Evolutionary conservation across 1,140 invertebrate genomes (phyloP), one percentile per base, ranked within the genome.

Genomic region (Bombus ignitus): DNA sequence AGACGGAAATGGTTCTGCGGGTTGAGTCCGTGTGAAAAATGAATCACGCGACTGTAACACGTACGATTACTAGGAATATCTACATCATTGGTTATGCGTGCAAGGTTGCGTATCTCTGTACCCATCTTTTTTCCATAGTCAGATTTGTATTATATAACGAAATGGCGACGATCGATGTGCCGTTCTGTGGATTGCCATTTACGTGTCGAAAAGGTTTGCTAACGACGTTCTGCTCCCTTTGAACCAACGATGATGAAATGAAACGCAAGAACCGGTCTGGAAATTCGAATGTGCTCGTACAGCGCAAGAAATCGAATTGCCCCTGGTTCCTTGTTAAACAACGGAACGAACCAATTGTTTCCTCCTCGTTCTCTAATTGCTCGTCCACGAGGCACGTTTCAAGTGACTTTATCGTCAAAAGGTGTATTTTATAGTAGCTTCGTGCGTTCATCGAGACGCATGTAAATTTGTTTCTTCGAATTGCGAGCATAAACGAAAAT

Each of bases 141-240:
- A 79, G 47, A 35, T 74, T 87, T 73, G 83, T 57, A 28, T 83
- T 87, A 42, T 57, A 53, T 86, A 89, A 89, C 32, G 65, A 5
- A 66, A 66, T 15, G 65, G 15, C 59, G 6, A 65, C 25, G 37
- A 89, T 79, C 85, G 84, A 89, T 42, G 75, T 22, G 32, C 6
- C 32, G 47, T 76, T 85, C 44, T 47, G 65, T n/a, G 35, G 35
- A 62, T 68, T 37, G 74, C 70, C 28, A 73, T 74, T 73, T 47
- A 32, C 28, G 35, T 9, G 4, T 28, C 10, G 28, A 37, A 74
- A 68, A 25, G 32, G 39, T 22, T 53, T 57, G 42, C 15, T 70
- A 83, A 76, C 74, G 35, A 62, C 35, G 9, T 62, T 28, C 13
- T 47, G 18, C 18, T 42, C 22, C 22, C 75, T 71, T 71, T 57